A percentile compares a stretch with the other conserved stretches of the same genome.
phyloP scores from a whole-genome alignment of 2,888 invertebrate genomes.

The Leucoma salicis region DNA sequence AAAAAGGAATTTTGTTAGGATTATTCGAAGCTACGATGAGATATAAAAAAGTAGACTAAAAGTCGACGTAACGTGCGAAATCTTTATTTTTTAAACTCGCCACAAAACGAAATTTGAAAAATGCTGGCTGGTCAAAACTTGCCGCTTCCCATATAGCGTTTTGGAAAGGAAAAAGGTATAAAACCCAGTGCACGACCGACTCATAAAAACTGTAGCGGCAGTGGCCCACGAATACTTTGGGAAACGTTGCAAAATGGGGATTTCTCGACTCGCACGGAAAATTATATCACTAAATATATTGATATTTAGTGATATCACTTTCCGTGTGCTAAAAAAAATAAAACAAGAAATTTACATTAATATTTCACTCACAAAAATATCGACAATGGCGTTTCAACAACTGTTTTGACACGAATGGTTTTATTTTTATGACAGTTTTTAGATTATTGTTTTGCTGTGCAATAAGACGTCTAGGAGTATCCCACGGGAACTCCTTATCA shows the following conservation, averaged over 20 bases:
- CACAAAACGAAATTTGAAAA: conserved; percentile 57
- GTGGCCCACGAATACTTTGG: conserved; percentile 39
- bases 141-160: conserved; percentile 51
- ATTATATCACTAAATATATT: too few species aligned
- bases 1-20: background rate
- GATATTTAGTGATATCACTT: conserved; percentile 27
- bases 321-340: conserved; percentile 16
- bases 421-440: conserved; percentile 11
- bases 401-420: conserved; percentile 5
- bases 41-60: conserved; percentile 21
- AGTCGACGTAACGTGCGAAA: conserved; percentile 41
- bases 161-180: conserved; percentile 49
- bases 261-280: conserved; percentile 24
- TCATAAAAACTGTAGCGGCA: conserved; percentile 70
- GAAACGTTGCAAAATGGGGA: conserved; percentile 51
- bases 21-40: conserved; percentile 29
- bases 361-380: conserved; percentile 14
- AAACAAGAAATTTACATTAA: conserved; percentile 16
- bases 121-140: conserved; percentile 58
- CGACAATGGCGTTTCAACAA: conserved; percentile 8
- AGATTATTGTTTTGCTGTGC: too few species aligned
- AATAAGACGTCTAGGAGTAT: too few species aligned
- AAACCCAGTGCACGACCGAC: conserved; percentile 43
- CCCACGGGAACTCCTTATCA: too few species aligned
- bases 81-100: conserved; percentile 54